Conservation (phyloP, 2,888 invertebrate genomes). For the Campopleginae sp. region DNA sequence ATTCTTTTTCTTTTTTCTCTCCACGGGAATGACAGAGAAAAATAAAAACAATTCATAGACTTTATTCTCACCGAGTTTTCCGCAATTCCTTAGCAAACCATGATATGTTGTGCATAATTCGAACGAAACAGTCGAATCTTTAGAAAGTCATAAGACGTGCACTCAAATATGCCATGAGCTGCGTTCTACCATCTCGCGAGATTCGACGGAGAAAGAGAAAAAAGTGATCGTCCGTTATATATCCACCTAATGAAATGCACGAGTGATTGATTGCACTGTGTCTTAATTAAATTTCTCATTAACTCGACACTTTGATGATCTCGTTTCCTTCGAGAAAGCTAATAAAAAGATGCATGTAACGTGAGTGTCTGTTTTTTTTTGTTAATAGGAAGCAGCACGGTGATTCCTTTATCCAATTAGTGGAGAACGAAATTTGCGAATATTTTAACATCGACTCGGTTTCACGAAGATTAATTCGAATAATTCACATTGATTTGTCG, state of each 20-base stretch:
- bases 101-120: conserved; percentile 19
- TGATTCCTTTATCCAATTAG: neutral
- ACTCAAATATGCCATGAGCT: conserved; percentile 32
- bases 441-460: conserved; percentile 17
- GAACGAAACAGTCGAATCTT: conserved; percentile 7
- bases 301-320: conserved; percentile 28
- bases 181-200: conserved; percentile 21
- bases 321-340: conserved; percentile 47
- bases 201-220: conserved; percentile 30
- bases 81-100: conserved; percentile 41
- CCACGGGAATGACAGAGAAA: neutral
- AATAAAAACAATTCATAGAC: conserved; percentile 7
- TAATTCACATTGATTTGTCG: neutral
- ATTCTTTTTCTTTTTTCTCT: neutral
- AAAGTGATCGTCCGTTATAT: neutral
- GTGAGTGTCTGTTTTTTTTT: neutral
- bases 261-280: conserved; percentile 37
- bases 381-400: neutral
- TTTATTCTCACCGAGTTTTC: conserved; percentile 50
- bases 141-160: conserved; percentile 45
- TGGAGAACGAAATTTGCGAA: neutral
- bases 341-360: conserved; percentile 1
- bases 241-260: conserved; percentile 27
- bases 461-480: neutral
- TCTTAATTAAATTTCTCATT: conserved; percentile 50